These are phyloP conservation scores for Porites cylindrica DNA, from an alignment of 92 coral and sea anemone species.

Conservation along the genomic window DNA sequence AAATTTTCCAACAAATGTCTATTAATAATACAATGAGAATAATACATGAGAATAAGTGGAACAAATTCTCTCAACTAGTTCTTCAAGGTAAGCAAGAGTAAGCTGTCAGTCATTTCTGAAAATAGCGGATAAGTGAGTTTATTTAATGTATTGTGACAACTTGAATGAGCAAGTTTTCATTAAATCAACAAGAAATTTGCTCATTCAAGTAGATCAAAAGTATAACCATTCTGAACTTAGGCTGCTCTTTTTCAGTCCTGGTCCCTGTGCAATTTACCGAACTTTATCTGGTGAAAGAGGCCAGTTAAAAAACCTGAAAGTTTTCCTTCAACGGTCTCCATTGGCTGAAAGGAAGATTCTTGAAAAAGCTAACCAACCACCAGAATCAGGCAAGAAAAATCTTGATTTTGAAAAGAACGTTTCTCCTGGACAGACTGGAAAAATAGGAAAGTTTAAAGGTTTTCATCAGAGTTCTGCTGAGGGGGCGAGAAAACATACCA, in stretches of 20 bases:
- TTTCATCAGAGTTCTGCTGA: slow-evolving; percentile 33
- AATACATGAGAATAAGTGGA: too few species aligned
- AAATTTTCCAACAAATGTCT: too few species aligned
- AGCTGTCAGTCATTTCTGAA: too few species aligned
- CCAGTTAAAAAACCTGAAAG: slow-evolving; percentile 31
- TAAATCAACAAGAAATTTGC: background rate
- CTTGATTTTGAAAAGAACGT: slow-evolving; percentile 32
- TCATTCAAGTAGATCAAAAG: background rate
- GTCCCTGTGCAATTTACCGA: slow-evolving; percentile 5
- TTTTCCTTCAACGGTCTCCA: slow-evolving; percentile 49
- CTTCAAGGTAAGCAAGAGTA: too few species aligned
- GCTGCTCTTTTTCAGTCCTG: slow-evolving; percentile 56
- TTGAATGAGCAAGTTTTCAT: background rate
- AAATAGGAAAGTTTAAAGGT: slow-evolving; percentile 30
- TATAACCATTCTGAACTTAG: slow-evolving; percentile 28
- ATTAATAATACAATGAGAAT: too few species aligned
- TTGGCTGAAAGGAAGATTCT: slow-evolving; percentile 23
- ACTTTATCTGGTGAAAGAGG: slow-evolving; percentile 23
- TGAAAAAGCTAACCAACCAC: slow-evolving; percentile 10
- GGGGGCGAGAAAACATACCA: slow-evolving; percentile 18
- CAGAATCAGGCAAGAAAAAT: slow-evolving; percentile 27
- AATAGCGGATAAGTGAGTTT: background rate
- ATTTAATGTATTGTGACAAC: background rate
- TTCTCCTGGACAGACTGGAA: background rate
- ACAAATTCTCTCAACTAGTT: too few species aligned